Percentiles rank a stretch among this genome's conserved stretches.
Conservation (phyloP, 2,113 vertebrate species). For the Peromyscus leucopus region DNA sequence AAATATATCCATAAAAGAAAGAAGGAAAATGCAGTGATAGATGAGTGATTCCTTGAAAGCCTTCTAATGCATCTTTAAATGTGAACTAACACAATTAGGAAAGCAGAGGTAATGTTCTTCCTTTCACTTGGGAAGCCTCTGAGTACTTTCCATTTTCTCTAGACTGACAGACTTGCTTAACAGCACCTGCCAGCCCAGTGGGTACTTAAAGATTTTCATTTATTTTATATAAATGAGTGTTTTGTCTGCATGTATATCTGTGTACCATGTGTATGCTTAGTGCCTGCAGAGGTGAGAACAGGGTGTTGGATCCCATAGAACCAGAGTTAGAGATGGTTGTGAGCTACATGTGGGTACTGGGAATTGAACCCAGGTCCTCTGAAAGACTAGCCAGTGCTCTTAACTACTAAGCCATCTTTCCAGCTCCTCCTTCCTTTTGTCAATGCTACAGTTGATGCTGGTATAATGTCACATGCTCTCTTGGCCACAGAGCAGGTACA, state of each 20-base stretch:
- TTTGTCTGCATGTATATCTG: background rate
- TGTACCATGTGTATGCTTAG: background rate
- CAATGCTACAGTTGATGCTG: background rate
- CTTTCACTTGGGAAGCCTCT: background rate
- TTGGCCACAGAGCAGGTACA: background rate
- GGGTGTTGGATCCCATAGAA: background rate
- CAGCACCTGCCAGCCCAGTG: background rate
- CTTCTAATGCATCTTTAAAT: conserved; percentile 39
- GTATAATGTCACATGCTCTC: background rate
- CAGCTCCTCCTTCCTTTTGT: background rate
- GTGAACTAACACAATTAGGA: background rate
- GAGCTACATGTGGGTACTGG: background rate
- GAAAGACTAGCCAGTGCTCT: background rate
- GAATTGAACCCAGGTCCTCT: background rate
- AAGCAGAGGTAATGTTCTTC: background rate
- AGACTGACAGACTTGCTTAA: background rate
- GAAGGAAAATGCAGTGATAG: background rate
- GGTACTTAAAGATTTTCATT: background rate
- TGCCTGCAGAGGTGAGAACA: background rate
- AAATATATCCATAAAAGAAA: background rate
- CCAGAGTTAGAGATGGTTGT: background rate
- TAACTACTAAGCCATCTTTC: background rate
- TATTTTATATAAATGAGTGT: background rate
- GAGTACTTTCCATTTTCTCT: background rate
- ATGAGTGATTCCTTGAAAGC: conserved; percentile 47